Evolutionary conservation across 2,113 vertebrate genomes (phyloP), one percentile per base, ranked within the genome.

Genomic region (Elephas maximus): DNA sequence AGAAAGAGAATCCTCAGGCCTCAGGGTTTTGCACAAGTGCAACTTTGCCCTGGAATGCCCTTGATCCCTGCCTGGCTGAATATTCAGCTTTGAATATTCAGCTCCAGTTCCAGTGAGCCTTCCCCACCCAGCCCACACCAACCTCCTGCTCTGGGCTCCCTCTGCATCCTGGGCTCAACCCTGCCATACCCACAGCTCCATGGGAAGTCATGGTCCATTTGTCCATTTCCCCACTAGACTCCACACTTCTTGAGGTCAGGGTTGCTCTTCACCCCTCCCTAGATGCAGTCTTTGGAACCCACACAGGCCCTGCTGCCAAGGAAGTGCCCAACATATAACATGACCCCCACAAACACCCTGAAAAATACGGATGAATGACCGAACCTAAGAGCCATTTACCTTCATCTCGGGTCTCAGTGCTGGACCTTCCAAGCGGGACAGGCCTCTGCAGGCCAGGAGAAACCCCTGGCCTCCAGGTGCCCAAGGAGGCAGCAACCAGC

Each of bases 351-450:
- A 23, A 28, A 20, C 11, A 18, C 48, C 51, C 45, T 37, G 33
- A 71, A 37, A n/a, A 78, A 78, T 23, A 11, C 8, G 57, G 24
- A 21, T 51, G 51, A 48, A 51, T 1, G 26, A 62, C 30, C 60
- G 24, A n/a, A 48, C 41, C n/a, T 80, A 37, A 23, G 65, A 74
- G 30, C 33, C 14, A 60, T 51, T 62, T 45, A 10, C 28, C 28
- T 73, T 76, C 23, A 15, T 5, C 8, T 1, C 0, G 8, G 44
- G 48, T 62, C 44, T 80, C 21, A 11, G 9, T n/a, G 15, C 33
- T 24, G 60, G 41, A 6, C 45, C 65, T 57, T n/a, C 51, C 2
- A 1, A 3, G 8, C 0, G 28, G 26, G 48, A 28, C 8, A 0
- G 0, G 41, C 48, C 41, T 77, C 41, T 11, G 28, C 51, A 53